A percentile compares a stretch with the other conserved stretches of the same genome.
These are phyloP conservation scores for Embidobia sp. DNA, from an alignment of 2,888 invertebrate genomes.

Conservation along the genomic window DNA sequence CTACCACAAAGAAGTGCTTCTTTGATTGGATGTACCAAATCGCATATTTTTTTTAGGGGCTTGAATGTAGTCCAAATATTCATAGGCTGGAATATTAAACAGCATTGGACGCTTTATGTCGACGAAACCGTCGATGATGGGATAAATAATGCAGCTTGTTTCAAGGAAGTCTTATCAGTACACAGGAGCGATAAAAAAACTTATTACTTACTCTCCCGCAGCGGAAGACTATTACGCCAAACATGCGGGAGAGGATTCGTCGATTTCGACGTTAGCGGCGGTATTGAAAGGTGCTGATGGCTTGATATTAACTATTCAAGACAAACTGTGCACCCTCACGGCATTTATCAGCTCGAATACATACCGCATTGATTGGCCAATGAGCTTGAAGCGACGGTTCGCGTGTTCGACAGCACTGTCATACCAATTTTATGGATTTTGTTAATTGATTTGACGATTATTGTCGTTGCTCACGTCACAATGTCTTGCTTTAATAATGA, in stretches of 20 bases:
- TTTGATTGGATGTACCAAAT: constrained; percentile 48
- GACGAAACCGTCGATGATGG: constrained; percentile 71
- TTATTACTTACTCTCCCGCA: constrained; percentile 77
- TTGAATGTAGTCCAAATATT: constrained; percentile 57
- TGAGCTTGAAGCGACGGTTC: constrained; percentile 58
- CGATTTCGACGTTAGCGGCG: constrained; percentile 67
- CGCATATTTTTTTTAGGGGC: constrained; percentile 48
- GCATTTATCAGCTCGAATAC: constrained; percentile 68
- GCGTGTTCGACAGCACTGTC: constrained; percentile 70
- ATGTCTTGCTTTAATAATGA: constrained; percentile 22
- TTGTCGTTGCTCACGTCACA: constrained; percentile 29
- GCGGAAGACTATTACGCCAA: constrained; percentile 50
- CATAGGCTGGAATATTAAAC: constrained; percentile 66
- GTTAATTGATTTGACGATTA: constrained; percentile 69
- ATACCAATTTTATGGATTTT: constrained; percentile 68
- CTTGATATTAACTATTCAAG: constrained; percentile 74
- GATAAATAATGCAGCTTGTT: constrained; percentile 79
- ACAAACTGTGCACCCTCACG: constrained; percentile 67
- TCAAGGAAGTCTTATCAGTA: constrained; percentile 79
- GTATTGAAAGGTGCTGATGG: constrained; percentile 76
- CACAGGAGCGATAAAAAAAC: constrained; percentile 78
- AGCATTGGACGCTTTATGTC: constrained; percentile 67
- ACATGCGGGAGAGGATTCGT: constrained; percentile 62
- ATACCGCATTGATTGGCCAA: constrained; percentile 63
- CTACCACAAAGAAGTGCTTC: constrained; percentile 32